A percentile compares a stretch with the other conserved stretches of the same genome.
phyloP scores from a whole-genome alignment of 1,140 invertebrate species.

The Muscidifurax raptorellus region DNA sequence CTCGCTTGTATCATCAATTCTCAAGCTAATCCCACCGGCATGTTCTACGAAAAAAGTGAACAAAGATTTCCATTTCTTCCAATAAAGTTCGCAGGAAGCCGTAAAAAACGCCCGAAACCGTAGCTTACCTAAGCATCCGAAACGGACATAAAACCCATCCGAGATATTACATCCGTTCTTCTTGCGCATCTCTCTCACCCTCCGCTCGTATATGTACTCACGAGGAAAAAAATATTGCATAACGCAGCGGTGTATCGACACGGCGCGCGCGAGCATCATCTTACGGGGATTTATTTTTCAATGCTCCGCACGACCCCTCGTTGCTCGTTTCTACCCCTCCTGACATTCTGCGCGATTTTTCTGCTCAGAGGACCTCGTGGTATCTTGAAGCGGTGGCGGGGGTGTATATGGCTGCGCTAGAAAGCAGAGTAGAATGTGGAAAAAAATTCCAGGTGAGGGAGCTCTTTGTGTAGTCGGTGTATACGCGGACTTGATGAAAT shows the following conservation, averaged over 20 bases:
- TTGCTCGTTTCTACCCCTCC: not conserved
- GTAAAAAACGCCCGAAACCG: not conserved
- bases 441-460: slow-evolving; percentile 9
- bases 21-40: too few relatives aligned
- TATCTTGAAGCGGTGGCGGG: not conserved
- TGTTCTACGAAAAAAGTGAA: too few relatives aligned
- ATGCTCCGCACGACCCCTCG: slow-evolving; percentile 52
- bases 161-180: slow-evolving; percentile 59
- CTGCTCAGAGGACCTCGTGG: not conserved
- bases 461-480: not conserved
- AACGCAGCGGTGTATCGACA: slow-evolving; percentile 59
- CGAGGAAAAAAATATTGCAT: slow-evolving; percentile 60
- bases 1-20: too few relatives aligned
- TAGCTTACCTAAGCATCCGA: slow-evolving; percentile 58
- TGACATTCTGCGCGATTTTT: not conserved
- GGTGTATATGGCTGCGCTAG: not conserved
- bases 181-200: not conserved
- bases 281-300: slow-evolving; percentile 65
- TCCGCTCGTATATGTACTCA: not conserved
- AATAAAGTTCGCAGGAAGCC: not conserved
- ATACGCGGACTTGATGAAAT: not conserved
- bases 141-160: slow-evolving; percentile 56
- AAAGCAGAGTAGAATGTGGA: not conserved
- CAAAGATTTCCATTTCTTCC: not conserved
- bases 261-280: slow-evolving; percentile 46